Conservation (phyloP, 1,140 invertebrate species). For the Drosophila takahashii region DNA sequence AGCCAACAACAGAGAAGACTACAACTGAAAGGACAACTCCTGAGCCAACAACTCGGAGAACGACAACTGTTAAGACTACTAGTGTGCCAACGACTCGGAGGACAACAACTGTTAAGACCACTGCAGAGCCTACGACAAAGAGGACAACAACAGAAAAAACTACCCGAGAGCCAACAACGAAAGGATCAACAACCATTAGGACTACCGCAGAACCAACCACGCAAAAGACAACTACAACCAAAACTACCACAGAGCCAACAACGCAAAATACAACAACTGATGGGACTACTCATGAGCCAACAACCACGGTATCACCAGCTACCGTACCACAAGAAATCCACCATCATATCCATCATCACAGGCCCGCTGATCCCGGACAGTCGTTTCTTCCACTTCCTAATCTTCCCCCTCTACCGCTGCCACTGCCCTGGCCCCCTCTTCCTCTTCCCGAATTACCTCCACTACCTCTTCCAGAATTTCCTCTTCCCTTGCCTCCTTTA, state of each 20-base stretch:
- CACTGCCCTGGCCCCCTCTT: not conserved
- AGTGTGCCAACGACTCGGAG: not conserved
- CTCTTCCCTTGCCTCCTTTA: slow-evolving; percentile 1
- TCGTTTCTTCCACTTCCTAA: slow-evolving; percentile 3
- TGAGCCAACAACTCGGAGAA: not conserved
- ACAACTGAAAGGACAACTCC: not conserved
- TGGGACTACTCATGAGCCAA: not conserved
- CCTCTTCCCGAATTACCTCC: not conserved
- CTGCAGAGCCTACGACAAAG: not conserved
- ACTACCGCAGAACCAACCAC: not conserved
- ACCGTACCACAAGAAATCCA: not conserved
- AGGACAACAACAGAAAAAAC: not conserved
- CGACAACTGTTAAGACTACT: not conserved
- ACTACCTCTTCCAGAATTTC: not conserved
- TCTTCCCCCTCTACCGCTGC: slow-evolving; percentile 1
- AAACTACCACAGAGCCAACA: not conserved
- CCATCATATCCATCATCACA: slow-evolving; percentile 13
- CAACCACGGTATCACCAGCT: not conserved
- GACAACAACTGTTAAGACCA: not conserved
- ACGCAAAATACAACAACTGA: not conserved
- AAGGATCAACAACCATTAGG: not conserved
- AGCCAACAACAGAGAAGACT: not conserved
- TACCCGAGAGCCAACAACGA: not conserved
- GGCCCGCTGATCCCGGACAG: not conserved
- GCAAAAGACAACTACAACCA: not conserved